Base-by-base conservation (phyloP, 2,888 invertebrate genomes). In the Caenorhabditis sinica region DNA sequence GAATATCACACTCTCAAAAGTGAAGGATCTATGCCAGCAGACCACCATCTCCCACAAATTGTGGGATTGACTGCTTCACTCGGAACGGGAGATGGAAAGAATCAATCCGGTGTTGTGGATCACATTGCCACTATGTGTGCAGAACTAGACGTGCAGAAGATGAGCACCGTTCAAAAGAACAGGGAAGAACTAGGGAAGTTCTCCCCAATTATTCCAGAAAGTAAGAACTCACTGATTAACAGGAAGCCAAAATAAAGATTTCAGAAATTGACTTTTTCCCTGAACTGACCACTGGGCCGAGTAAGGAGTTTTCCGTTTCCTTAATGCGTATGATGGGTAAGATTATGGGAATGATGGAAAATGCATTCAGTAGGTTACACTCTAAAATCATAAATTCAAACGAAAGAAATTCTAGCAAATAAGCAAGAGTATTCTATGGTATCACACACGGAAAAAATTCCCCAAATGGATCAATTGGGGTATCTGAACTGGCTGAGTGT, bases 21-120 rank as follows among this genome's bases (percentile, higher is more conserved):
- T 20, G 66, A 33, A 30, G 72, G 73, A 65, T 23, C n/a, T 13
- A 60, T 72, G 65, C 84, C 84, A 20, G 51, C 56, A 5, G 51
- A 25, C 33, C 80, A 84, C 11, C 2, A 36, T 3, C 45, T 85
- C 1, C 81, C 80, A 23, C 89, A 94, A 92, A 92, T 94, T 75
- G 89, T 93, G 30, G 93, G 93, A 6, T 76, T 93, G 66, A 93
- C 93, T 15, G 93, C 93, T 2, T 93, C 93, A 1, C 90, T 93
- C 5, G 93, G 93, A 11, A 93, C 93, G 6, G 93, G 93, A 15
- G 92, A 91, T 2, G 90, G 93, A 0, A 91, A 89, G 40, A 89
- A 86, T 33, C 61, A 75, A 0, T 80, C 85, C 0, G 83, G 90
- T 68, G 93, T 93, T 8, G 71, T 91, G 15, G 86, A 90, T 0